Base-by-base conservation (phyloP, 2,797 vertebrate genomes). In the Siniperca scherzeri region DNA sequence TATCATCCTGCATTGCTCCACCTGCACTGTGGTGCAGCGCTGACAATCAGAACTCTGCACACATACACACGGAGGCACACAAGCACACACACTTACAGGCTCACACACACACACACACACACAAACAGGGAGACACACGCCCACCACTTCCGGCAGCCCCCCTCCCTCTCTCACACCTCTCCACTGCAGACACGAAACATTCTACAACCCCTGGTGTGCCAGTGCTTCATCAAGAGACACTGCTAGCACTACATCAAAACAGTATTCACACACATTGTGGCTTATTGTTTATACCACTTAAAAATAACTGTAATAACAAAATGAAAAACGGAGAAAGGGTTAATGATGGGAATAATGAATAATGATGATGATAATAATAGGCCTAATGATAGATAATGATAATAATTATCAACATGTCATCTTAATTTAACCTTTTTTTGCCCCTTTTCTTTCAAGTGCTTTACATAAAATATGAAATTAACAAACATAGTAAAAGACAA, bases 11-110 rank as follows among this genome's bases (percentile, higher is more conserved):
- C 92, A 92, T 92, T 91, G 92, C 92, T 95, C 91, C 88, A 95
- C 93, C 93, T 95, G 94, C 92, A 92, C 88, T 86, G 78, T 91
- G 93, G 91, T 94, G 94, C 94, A 92, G 93, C 91, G 87, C 88
- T 81, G 84, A 92, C 88, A 91, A 90, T 92, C 92, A 88, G 75
- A 84, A 91, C 87, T 85, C 85, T 87, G 88, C 90, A 92, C 87
- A 76, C 89, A 85, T 75, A 83, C 59, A 3, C 56, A 74, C 70
- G 2, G 72, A 85, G 42, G 21, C 74, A 84, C 82, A 77, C 65
- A 73, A 53, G 77, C 77, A 71, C 78, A 56, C 78, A 62, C 74
- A 68, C 73, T 60, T 66, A 78, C 70, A 82, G 56, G 70, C 77
- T 66, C 83, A 87, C 77, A 71, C 78, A 56, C 78, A 60, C 67